phyloP scores from a whole-genome alignment of 2,797 vertebrate species.

The Alosa sapidissima region DNA sequence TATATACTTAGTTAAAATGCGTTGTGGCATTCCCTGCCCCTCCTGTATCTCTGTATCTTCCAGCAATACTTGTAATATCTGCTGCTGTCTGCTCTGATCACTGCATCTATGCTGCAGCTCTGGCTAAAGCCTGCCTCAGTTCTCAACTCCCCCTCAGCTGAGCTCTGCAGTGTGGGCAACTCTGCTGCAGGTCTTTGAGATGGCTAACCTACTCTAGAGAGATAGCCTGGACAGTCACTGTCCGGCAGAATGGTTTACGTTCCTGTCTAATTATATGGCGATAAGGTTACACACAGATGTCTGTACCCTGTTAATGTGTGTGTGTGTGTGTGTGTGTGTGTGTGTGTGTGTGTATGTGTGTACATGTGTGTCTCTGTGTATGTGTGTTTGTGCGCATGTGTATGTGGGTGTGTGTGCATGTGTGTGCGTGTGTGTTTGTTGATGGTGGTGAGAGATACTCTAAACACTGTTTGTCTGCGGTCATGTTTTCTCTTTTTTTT shows the following conservation, averaged over 20 bases:
- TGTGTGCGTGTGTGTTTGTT: neutral
- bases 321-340: slow-evolving; percentile 26
- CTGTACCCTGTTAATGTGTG: slow-evolving; percentile 27
- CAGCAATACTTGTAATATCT: neutral
- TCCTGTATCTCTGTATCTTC: neutral
- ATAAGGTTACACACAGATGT: slow-evolving; percentile 26
- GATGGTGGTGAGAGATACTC: neutral
- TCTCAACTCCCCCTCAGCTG: neutral
- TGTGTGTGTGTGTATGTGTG: slow-evolving; percentile 21
- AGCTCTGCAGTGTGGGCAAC: no score
- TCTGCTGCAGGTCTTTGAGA: no score
- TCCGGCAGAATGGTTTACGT: slow-evolving; percentile 30
- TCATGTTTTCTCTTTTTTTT: neutral
- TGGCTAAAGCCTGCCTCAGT: no score
- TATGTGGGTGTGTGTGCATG: neutral
- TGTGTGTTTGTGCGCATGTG: neutral
- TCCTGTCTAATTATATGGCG: slow-evolving; percentile 37
- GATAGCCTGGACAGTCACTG: neutral
- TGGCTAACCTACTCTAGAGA: neutral
- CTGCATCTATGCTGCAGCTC: no score
- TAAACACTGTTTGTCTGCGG: neutral
- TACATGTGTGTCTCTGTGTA: slow-evolving; percentile 11
- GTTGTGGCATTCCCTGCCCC: no score
- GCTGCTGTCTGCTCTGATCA: neutral
- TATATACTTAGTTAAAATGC: neutral